Base-by-base conservation (phyloP, 2,113 vertebrate genomes). In the Scomber japonicus region DNA sequence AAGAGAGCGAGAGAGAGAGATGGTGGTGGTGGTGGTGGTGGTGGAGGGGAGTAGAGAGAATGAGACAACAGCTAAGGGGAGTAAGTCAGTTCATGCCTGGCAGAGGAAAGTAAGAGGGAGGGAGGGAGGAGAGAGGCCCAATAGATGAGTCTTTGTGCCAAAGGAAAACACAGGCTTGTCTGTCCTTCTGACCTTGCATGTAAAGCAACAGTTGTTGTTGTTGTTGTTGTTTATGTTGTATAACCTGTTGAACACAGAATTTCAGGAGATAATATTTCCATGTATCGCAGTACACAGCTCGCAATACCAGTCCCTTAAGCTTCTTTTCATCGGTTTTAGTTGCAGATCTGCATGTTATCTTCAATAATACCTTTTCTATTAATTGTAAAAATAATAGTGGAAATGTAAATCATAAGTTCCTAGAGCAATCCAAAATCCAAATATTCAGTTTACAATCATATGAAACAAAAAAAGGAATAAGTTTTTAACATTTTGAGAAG, bases 91-190 rank as follows among this genome's bases (percentile, higher is more conserved):
- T 71, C 71, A 84, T 83, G 79, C 56, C 85, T 77, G 71, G 84
- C 61, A 80, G 67, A 77, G 75, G 35, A 71, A 84, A 85, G 84
- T 65, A 71, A 73, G 63, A 71, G 72, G 60, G 74, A 55, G 63
- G 63, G 74, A 55, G 63, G 65, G 81, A 71, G 85, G 59, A 48
- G 16, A 17, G 76, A 82, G 62, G 54, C 69, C 68, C 74, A 2
- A 81, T 78, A 87, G 72, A 86, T 80, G 81, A 84, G 85, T 57
- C 78, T 89, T 72, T 84, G 81, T 85, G 59, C 71, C 75, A 63
- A 73, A 80, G 60, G 57, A 78, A 87, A 83, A 88, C 81, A 82
- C 73, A 78, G 64, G 3, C 59, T 49, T 45, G 75, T 83, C 83
- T 88, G 65, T 88, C 70, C 83, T 53, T 78, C 74, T 72, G 46